Evolutionary conservation across 2,797 vertebrate species (phyloP), one percentile per base, ranked within the genome.

Genomic region (Macroramphosus scolopax): DNA sequence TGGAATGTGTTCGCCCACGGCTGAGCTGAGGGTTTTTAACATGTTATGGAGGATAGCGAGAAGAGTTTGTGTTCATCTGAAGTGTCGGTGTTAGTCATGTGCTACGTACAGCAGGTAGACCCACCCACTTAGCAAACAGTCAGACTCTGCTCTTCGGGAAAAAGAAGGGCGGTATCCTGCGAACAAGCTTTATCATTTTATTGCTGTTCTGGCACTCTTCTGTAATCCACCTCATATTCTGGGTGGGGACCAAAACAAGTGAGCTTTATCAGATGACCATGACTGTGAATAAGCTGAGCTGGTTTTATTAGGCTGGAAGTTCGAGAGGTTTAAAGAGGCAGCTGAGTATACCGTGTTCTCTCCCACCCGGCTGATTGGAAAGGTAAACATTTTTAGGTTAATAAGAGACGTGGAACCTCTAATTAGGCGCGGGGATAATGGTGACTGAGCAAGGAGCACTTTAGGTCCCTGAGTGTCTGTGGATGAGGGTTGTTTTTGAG

Each of bases 161-260:
- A n/a, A n/a, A n/a, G n/a, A 72, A 46, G 56, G 7, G 53, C 66
- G 53, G 62, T 66, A 49, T 74, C 53, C 71, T 51, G 40, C 14
- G 16, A 62, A 66, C 62, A 38, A 43, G 54, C 56, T 71, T 83
- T 83, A 85, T 85, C 50, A 50, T 72, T 88, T 86, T 82, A 87
- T 74, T 64, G 74, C 81, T 51, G 53, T 66, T 71, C 62, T 74
- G 68, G 72, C 78, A 78, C 66, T 79, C 75, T 62, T 67, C 75
- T 72, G 58, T 75, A 72, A 75, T 78, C 49, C 61, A 57, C 54
- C 53, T 80, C 63, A 72, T 79, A 77, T 68, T 74, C 69, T 75
- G 83, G 87, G 87, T 58, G 82, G 61, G 48, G 82, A 82, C 81
- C 81, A 87, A 85, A 88, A 87, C 74, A 83, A 80, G 69, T 57